Evolutionary conservation across 2,888 invertebrate species (phyloP).

Genomic region (Athetis lepigone): DNA sequence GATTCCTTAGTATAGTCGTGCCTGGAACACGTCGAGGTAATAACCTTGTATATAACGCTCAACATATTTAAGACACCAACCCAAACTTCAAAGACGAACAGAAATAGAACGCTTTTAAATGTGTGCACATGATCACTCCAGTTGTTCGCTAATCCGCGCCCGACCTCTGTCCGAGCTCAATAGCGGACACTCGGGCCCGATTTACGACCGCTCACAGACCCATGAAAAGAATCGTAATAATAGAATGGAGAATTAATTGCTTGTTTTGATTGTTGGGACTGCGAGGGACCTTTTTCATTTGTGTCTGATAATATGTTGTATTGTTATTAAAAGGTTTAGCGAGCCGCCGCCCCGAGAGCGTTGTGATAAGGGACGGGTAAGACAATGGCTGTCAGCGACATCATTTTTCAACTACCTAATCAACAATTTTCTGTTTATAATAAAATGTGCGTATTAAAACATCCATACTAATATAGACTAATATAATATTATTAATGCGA

Average conservation of each 20-base stretch:
- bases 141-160: neutral
- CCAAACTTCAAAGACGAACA: neutral
- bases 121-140: constrained; percentile 17
- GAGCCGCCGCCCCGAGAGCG: neutral
- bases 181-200: constrained; percentile 30
- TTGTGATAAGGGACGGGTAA: neutral
- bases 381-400: neutral
- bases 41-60: no score
- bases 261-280: constrained; percentile 21
- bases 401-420: neutral
- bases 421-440: neutral
- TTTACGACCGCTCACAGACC: constrained; percentile 18
- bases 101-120: neutral
- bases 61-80: no score
- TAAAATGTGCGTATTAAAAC: no score
- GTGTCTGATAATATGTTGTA: neutral
- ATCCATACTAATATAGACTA: no score
- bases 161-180: constrained; percentile 22
- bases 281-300: constrained; percentile 5
- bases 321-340: neutral
- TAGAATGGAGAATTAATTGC: constrained; percentile 40
- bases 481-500: no score
- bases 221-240: constrained; percentile 40
- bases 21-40: no score
- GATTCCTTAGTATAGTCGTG: no score